phyloP scores from a whole-genome alignment of 2,797 vertebrate genomes.

The Falco biarmicus region DNA sequence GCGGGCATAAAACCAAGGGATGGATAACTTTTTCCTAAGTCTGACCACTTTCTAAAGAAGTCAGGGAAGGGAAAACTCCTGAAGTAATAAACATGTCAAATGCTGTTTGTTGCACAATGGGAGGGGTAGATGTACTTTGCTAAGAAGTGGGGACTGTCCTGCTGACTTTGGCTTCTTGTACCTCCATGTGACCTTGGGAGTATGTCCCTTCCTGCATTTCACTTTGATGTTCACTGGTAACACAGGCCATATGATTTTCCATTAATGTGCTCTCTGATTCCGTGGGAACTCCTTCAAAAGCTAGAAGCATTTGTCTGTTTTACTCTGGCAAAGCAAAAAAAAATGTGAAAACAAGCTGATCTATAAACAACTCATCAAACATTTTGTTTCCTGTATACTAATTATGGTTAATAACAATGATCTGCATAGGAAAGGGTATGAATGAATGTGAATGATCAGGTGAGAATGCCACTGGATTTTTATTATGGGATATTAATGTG shows the following conservation, averaged over 20 bases:
- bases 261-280: background rate
- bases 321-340: background rate
- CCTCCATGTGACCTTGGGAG: background rate
- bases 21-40: background rate
- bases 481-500: background rate
- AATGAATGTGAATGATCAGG: background rate
- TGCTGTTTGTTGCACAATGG: background rate
- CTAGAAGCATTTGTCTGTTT: constrained; percentile 14
- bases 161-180: background rate
- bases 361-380: background rate
- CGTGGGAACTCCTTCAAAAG: background rate
- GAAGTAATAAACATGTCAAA: background rate
- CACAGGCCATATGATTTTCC: background rate
- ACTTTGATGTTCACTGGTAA: background rate
- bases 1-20: background rate
- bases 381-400: constrained; percentile 28
- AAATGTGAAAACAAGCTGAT: background rate
- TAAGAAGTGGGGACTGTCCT: background rate
- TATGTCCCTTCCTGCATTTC: background rate
- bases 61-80: background rate
- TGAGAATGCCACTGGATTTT: background rate
- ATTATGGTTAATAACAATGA: constrained; percentile 26
- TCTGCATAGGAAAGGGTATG: background rate
- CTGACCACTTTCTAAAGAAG: background rate
- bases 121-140: background rate